phyloP scores from a whole-genome alignment of 2,113 vertebrate species.

The Bos indicus region DNA sequence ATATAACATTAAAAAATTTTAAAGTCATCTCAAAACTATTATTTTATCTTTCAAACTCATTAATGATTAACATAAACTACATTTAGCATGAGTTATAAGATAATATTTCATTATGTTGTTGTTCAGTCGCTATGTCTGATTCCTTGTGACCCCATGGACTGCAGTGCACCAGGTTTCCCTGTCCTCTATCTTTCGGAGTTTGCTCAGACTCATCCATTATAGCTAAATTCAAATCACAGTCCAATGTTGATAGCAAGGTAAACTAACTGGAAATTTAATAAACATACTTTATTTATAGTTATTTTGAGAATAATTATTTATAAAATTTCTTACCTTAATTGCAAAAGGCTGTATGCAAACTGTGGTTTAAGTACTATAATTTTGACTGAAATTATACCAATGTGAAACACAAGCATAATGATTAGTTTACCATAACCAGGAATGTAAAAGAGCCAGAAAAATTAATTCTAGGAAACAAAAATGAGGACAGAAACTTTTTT shows the following conservation, averaged over 20 bases:
- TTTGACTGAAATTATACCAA: background rate
- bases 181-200: background rate
- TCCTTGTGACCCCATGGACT: background rate
- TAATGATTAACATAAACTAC: background rate
- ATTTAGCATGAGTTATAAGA: conserved; percentile 14
- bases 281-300: background rate
- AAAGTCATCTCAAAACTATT: background rate
- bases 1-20: background rate
- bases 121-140: background rate
- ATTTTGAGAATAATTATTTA: background rate
- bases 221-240: background rate
- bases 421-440: conserved; percentile 4
- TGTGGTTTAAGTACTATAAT: background rate
- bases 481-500: background rate
- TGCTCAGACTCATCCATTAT: background rate
- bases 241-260: background rate
- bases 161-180: background rate
- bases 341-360: background rate
- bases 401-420: conserved; percentile 3
- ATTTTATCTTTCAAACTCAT: conserved; percentile 28
- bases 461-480: conserved; percentile 23
- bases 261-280: conserved; percentile 16
- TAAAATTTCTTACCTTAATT: conserved; percentile 20
- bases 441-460: background rate
- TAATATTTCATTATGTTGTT: background rate